Evolutionary conservation across 2,888 invertebrate genomes (phyloP).

Genomic region (Smittia aterrima): DNA sequence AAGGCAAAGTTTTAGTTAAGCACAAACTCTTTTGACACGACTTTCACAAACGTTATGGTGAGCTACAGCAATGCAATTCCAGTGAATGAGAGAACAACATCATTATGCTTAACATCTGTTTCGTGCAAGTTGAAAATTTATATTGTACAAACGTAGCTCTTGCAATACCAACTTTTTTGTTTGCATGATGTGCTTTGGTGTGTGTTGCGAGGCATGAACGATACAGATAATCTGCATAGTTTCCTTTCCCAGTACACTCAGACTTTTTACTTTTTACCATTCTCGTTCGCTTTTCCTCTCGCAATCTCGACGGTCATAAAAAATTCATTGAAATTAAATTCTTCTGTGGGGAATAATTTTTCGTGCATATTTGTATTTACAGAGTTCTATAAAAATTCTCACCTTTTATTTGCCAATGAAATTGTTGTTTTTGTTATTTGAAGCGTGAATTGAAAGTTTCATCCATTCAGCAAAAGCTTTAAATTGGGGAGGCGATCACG

Average conservation of each 20-base stretch:
- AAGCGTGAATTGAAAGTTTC: no score
- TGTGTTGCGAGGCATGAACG: not conserved
- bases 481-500: no score
- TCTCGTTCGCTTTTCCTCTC: not conserved
- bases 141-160: not conserved
- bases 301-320: slow-evolving; percentile 20
- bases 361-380: not conserved
- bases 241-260: not conserved
- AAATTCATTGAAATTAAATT: slow-evolving; percentile 37
- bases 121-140: slow-evolving; percentile 8
- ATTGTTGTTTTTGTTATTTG: no score
- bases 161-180: not conserved
- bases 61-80: not conserved
- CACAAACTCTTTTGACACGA: no score
- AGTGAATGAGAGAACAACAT: slow-evolving; percentile 27
- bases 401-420: no score
- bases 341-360: not conserved
- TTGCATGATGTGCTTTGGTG: slow-evolving; percentile 1
- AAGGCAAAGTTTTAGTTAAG: no score
- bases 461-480: no score
- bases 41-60: no score
- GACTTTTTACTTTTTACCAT: not conserved
- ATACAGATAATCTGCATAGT: slow-evolving; percentile 4
- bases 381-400: not conserved
- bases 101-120: slow-evolving; percentile 31